phyloP scores from a whole-genome alignment of 1,140 invertebrate species.

The Asbolus verrucosus region DNA sequence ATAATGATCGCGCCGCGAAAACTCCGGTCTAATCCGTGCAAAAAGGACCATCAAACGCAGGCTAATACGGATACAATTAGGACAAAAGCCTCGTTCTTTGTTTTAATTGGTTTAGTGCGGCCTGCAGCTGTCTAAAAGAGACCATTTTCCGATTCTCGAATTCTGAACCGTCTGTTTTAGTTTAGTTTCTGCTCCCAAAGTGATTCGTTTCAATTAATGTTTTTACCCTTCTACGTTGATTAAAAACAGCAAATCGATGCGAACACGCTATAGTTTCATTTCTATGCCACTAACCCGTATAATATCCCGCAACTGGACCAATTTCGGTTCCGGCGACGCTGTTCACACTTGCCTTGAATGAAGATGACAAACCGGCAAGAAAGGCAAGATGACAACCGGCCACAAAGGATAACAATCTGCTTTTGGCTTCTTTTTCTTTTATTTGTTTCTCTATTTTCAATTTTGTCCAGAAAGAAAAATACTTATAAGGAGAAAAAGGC shows the following conservation, averaged over 20 bases:
- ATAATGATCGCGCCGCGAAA: background rate
- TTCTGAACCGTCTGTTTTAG: conserved; percentile 24
- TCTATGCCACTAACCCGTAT: no score
- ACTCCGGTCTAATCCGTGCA: conserved; percentile 26
- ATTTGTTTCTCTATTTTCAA: no score
- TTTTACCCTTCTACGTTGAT: conserved; percentile 46
- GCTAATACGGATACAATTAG: conserved; percentile 56
- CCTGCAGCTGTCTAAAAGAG: conserved; percentile 47
- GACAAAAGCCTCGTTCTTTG: conserved; percentile 57
- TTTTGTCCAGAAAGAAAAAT: no score
- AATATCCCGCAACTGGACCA: no score
- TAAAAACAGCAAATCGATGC: conserved; percentile 23
- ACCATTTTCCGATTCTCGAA: conserved; percentile 45
- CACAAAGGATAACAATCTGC: no score
- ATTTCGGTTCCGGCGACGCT: no score
- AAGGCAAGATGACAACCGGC: no score
- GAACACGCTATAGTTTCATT: background rate
- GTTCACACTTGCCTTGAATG: no score
- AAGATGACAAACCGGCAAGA: no score
- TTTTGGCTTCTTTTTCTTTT: no score
- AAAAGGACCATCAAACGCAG: conserved; percentile 39
- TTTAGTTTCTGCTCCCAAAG: conserved; percentile 33
- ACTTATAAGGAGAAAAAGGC: no score
- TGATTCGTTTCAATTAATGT: conserved; percentile 53
- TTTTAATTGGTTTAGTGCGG: conserved; percentile 56